Percentiles rank a stretch among this genome's conserved stretches.
Conservation (phyloP, 2,113 vertebrate genomes). For the Aegithalos caudatus region DNA sequence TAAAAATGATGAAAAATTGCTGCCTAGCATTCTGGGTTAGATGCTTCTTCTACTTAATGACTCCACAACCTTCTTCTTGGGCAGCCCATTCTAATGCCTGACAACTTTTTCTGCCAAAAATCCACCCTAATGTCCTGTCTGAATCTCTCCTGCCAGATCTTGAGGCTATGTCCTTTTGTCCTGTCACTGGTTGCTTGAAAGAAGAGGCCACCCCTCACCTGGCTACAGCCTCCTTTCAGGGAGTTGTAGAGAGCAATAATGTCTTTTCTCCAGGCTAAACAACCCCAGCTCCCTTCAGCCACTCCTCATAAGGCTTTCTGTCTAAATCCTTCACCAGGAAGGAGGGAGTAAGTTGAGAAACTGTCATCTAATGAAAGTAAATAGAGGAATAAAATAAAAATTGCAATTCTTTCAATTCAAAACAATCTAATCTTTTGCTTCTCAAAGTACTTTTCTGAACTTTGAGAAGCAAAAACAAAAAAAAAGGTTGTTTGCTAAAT, state of each 20-base stretch:
- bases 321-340: not conserved
- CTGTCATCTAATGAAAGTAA: not conserved
- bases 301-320: too few species aligned
- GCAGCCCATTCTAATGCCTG: not conserved
- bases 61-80: not conserved
- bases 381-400: not conserved
- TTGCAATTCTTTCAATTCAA: not conserved
- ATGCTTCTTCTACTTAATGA: not conserved
- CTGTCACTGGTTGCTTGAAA: not conserved
- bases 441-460: not conserved
- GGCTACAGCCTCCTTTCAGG: not conserved
- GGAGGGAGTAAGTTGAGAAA: not conserved
- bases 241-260: not conserved
- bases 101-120: not conserved
- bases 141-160: not conserved
- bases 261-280: not conserved
- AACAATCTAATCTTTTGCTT: too few species aligned
- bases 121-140: not conserved
- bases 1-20: not conserved
- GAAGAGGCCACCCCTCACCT: not conserved
- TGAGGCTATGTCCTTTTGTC: not conserved
- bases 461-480: not conserved
- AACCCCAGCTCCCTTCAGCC: not conserved
- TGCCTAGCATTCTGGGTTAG: not conserved
- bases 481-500: not conserved